Conservation (phyloP, 2,797 vertebrate species). For the Chloroceryle inda region DNA sequence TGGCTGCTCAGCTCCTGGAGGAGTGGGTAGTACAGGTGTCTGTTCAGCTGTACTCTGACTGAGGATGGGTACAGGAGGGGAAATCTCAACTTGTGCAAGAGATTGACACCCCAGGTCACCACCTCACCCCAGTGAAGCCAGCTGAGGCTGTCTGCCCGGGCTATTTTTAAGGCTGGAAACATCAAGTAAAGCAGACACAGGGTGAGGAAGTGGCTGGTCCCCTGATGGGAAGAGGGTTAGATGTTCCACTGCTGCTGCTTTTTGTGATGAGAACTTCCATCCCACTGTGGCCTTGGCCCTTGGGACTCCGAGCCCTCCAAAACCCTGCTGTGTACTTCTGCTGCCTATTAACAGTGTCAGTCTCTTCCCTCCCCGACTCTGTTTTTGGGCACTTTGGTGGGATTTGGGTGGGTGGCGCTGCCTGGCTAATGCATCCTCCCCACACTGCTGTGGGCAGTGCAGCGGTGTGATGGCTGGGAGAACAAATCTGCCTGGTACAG, state of each 20-base stretch:
- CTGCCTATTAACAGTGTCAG: neutral
- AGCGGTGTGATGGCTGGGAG: neutral
- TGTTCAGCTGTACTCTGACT: neutral
- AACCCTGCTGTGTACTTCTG: neutral
- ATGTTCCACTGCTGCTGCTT: neutral
- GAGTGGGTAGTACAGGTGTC: fast-evolving
- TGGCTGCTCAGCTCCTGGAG: neutral
- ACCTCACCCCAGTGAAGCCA: fast-evolving
- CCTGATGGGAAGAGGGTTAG: neutral
- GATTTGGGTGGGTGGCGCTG: neutral
- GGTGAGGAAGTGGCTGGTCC: neutral
- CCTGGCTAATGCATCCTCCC: neutral
- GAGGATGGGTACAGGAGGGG: neutral
- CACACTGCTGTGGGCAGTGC: fast-evolving
- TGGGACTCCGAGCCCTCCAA: neutral
- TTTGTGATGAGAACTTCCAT: fast-evolving
- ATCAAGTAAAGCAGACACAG: neutral
- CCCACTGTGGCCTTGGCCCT: fast-evolving
- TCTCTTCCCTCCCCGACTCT: neutral
- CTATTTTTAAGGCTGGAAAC: slow-evolving; percentile 43
- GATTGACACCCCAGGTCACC: neutral
- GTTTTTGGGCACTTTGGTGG: fast-evolving
- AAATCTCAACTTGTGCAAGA: neutral
- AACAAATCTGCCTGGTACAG: fast-evolving
- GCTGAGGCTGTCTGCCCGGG: neutral